Evolutionary conservation across 2,888 invertebrate species (phyloP), one percentile per base, ranked within the genome.

Genomic region (Nemapogon koenigi): DNA sequence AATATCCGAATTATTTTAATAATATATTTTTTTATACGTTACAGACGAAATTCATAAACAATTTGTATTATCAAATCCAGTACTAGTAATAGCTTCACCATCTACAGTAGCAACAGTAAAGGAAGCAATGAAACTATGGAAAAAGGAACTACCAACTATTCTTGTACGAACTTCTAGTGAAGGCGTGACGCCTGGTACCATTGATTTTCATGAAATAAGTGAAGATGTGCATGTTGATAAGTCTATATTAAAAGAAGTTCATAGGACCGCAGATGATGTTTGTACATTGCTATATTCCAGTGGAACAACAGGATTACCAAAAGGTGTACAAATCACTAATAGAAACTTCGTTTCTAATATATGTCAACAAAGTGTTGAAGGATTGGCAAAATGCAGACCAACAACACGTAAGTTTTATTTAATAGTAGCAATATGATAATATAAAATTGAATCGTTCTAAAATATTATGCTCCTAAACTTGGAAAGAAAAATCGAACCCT

Each of bases 241-340:
- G 11, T 63, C 67, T 44, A 53, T 73, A 35, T 49, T 85, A 27
- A 78, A 65, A 40, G 52, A 63, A 15, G 66, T 72, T 7, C 62
- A 55, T 11, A 57, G 65, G 37, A 52, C 46, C 26, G 46, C 70
- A 1, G 68, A 85, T 10, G 88, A 90, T 49, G 60, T 86, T 2
- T 81, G 82, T 0, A 57, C 89, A 17, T 52, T 94, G 45, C 91
- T 90, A 1, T 94, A 88, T 68, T 93, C 92, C 3, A 92, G 91
- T 57, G 91, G 91, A 3, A 94, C 94, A 0, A 94, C 92, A 0
- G 94, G 94, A 0, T 46, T 88, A 15, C 88, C 90, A 0, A 90
- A 91, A 70, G 90, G 88, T 4, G 89, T 89, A 0, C 78, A 84
- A 51, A 55, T 89, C 2, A 82, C 85, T 0, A 84, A 89, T 60